Evolutionary conservation across 2,797 vertebrate genomes (phyloP).

Genomic region (Bucorvus abyssinicus): DNA sequence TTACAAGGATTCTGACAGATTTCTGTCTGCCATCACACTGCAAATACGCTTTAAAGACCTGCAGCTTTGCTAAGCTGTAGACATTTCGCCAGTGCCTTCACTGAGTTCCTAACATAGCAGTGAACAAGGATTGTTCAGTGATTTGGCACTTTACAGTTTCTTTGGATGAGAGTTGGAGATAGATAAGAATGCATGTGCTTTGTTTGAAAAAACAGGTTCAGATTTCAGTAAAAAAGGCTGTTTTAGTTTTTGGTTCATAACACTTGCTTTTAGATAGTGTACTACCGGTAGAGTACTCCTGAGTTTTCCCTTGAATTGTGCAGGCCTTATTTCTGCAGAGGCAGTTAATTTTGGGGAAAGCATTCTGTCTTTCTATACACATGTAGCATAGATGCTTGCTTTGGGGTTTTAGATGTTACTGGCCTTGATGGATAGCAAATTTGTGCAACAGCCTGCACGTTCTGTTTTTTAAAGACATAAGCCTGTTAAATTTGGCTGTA

Average conservation of each 20-base stretch:
- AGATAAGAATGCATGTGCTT: background rate
- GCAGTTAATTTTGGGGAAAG: background rate
- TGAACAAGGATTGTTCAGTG: background rate
- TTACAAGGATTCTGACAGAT: rapidly evolving
- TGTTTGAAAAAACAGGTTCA: background rate
- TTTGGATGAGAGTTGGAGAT: background rate
- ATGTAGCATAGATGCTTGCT: background rate
- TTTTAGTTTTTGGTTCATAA: rapidly evolving
- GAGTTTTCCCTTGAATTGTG: background rate
- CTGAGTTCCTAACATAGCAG: background rate
- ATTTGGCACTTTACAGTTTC: background rate
- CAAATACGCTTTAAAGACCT: background rate
- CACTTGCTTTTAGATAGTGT: background rate
- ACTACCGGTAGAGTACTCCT: background rate
- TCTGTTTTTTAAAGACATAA: background rate
- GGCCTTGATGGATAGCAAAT: background rate
- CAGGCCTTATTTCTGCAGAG: background rate
- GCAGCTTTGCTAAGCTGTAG: background rate
- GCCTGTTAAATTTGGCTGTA: background rate
- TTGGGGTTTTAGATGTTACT: background rate
- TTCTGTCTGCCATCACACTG: background rate
- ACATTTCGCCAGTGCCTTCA: rapidly evolving
- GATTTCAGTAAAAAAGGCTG: background rate
- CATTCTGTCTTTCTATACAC: background rate
- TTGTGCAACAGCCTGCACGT: background rate